A percentile compares a stretch with the other conserved stretches of the same genome.
These are phyloP conservation scores for Oncorhynchus gorbuscha DNA, from an alignment of 2,113 vertebrate genomes.

Conservation along the genomic window DNA sequence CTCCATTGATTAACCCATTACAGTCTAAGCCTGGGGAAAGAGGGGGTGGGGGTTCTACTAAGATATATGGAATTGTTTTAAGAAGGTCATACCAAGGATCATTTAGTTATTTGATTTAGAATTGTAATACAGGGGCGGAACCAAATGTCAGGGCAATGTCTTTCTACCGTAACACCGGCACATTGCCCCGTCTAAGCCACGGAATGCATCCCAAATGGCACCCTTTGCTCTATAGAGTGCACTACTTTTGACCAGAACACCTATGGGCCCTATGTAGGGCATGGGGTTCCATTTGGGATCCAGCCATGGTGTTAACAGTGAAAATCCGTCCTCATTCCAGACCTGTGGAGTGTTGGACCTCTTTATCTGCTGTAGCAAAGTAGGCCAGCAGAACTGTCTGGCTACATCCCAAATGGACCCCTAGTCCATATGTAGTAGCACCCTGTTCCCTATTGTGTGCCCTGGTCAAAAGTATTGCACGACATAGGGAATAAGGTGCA, in stretches of 20 bases:
- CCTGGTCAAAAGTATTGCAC: too few relatives aligned
- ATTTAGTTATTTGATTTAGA: too few relatives aligned
- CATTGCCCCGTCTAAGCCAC: background rate
- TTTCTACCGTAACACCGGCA: background rate
- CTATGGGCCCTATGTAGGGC: too few relatives aligned
- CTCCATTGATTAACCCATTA: background rate
- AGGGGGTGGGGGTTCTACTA: too few relatives aligned
- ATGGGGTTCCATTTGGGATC: too few relatives aligned
- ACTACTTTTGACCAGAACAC: too few relatives aligned
- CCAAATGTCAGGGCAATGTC: background rate
- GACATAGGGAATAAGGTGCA: too few relatives aligned
- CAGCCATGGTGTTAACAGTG: background rate
- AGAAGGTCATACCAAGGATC: too few relatives aligned
- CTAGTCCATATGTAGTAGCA: too few relatives aligned
- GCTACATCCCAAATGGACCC: too few relatives aligned
- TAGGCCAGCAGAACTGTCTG: background rate
- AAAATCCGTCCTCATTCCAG: background rate
- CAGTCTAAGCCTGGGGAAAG: background rate
- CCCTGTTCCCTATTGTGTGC: too few relatives aligned
- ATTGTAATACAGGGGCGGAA: background rate
- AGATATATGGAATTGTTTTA: too few relatives aligned
- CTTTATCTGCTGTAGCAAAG: background rate
- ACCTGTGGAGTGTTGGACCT: conserved; percentile 1
- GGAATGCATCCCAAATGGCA: background rate
- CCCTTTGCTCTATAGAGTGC: background rate